Evolutionary conservation across 2,113 vertebrate species (phyloP).

Genomic region (Collichthys lucidus): DNA sequence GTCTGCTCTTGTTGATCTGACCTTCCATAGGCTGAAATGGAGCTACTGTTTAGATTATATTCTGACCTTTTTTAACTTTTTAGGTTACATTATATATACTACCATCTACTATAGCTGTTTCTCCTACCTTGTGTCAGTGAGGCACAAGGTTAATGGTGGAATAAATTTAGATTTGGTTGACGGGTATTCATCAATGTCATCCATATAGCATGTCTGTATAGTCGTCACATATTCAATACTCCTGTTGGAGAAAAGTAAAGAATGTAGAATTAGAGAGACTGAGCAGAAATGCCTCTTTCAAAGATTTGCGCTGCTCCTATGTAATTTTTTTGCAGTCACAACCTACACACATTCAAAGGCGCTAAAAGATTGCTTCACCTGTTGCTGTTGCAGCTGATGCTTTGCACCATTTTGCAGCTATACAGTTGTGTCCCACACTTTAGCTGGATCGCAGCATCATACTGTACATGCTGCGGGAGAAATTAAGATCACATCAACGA

Average conservation of each 20-base stretch:
- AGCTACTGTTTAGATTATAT: not conserved
- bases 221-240: not conserved
- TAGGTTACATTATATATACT: not conserved
- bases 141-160: not conserved
- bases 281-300: conserved; percentile 17
- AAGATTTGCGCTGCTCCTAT: conserved; percentile 52
- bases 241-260: not conserved
- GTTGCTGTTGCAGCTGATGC: conserved; percentile 41
- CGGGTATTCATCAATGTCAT: not conserved
- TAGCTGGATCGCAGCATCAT: conserved; percentile 8
- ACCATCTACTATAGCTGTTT: not conserved
- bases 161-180: not conserved
- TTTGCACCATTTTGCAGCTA: conserved; percentile 8
- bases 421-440: not conserved
- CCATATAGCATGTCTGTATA: not conserved
- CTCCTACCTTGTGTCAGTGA: not conserved
- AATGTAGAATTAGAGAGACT: not conserved
- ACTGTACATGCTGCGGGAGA: not conserved
- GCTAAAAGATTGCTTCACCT: conserved; percentile 52
- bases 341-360: conserved; percentile 58
- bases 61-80: not conserved
- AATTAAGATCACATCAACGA: too few relatives aligned
- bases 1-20: not conserved
- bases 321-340: conserved; percentile 65
- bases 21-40: not conserved